Conservation (phyloP, 2,113 vertebrate genomes). For the Gnathonemus longibarbis region DNA sequence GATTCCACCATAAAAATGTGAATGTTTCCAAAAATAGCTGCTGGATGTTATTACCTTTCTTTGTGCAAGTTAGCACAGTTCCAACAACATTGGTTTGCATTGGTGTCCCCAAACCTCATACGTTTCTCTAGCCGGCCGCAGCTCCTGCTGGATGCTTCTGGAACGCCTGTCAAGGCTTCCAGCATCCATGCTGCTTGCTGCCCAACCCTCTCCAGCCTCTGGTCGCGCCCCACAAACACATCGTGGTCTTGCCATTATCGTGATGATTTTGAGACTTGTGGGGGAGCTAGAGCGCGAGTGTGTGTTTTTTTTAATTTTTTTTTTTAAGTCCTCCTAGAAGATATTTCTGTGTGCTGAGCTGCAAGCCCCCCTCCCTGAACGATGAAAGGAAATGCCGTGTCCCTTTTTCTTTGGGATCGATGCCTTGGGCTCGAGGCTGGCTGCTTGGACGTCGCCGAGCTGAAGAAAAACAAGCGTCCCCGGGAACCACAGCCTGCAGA, state of each 20-base stretch:
- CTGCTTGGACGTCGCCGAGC: slow-evolving; percentile 35
- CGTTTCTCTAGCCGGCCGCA: background rate
- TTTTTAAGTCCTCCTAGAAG: background rate
- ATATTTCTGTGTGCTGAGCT: background rate
- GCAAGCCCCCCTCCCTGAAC: background rate
- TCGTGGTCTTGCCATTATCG: background rate
- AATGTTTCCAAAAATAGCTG: background rate
- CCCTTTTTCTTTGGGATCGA: slow-evolving; percentile 21
- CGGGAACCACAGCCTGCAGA: slow-evolving; percentile 39
- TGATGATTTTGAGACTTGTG: background rate
- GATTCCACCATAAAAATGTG: background rate
- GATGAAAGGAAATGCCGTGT: background rate
- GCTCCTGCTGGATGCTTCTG: background rate
- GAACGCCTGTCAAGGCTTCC: background rate
- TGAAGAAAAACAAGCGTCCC: slow-evolving; percentile 40
- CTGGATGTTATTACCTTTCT: background rate
- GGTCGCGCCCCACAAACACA: background rate
- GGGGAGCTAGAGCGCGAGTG: background rate
- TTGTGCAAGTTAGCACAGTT: background rate
- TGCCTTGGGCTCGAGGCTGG: slow-evolving; percentile 45
- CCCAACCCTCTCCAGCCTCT: background rate
- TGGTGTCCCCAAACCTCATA: background rate
- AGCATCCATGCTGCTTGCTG: background rate
- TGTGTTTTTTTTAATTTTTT: too few species aligned
- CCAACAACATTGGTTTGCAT: background rate